Percentiles rank a stretch among this genome's conserved stretches.
Evolutionary conservation across 2,888 invertebrate species (phyloP).

Genomic region (Pogonocherus hispidulus): DNA sequence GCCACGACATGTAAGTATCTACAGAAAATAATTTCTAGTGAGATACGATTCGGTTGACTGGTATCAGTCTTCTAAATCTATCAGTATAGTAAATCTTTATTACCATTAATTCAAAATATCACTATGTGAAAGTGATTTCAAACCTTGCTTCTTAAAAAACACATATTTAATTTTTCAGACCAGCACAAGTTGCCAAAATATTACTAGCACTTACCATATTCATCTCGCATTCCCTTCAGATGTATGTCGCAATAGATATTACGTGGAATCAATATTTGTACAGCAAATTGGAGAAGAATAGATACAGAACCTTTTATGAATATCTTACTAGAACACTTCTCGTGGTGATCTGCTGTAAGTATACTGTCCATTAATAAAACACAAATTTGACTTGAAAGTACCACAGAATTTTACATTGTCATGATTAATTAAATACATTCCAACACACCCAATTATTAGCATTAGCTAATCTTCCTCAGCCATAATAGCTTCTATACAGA

Average conservation of each 20-base stretch:
- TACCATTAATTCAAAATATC: too few relatives aligned
- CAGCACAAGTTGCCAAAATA: conserved; percentile 80
- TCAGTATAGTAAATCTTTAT: too few relatives aligned
- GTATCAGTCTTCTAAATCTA: too few relatives aligned
- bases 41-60: background rate
- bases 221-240: conserved; percentile 92
- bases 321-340: conserved; percentile 82
- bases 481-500: too few relatives aligned
- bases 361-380: conserved; percentile 4
- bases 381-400: background rate
- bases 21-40: background rate
- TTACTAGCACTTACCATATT: conserved; percentile 87
- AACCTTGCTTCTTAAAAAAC: background rate
- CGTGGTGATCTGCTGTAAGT: conserved; percentile 90
- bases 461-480: too few relatives aligned
- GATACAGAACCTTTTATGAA: conserved; percentile 78
- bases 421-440: too few relatives aligned
- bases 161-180: conserved; percentile 67
- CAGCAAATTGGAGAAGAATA: conserved; percentile 74
- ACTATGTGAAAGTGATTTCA: too few relatives aligned
- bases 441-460: too few relatives aligned
- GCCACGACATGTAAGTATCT: conserved; percentile 64
- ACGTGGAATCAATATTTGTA: conserved; percentile 86
- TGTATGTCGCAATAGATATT: conserved; percentile 96
- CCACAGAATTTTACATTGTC: background rate